phyloP scores from a whole-genome alignment of 2,113 vertebrate species.

The Hippocampus comes region DNA sequence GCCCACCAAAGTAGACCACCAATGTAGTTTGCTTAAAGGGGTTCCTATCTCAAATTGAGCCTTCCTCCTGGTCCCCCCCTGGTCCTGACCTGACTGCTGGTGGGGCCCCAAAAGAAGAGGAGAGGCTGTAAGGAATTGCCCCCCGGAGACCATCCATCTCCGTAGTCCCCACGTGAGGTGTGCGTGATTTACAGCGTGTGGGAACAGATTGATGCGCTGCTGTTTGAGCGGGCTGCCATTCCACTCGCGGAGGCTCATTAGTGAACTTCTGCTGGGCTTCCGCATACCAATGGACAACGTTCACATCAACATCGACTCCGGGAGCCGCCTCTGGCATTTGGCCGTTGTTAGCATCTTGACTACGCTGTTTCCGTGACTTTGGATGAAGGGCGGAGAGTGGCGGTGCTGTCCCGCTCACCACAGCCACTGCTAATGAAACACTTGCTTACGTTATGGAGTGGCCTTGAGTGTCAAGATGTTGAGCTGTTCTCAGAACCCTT shows the following conservation, averaged over 20 bases:
- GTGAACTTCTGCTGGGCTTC: conserved; percentile 55
- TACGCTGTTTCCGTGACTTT: conserved; percentile 47
- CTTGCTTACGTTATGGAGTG: conserved; percentile 52
- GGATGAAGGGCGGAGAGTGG: conserved; percentile 43
- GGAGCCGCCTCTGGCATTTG: conserved; percentile 41
- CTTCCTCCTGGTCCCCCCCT: conserved; percentile 33
- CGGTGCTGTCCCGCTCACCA: conserved; percentile 56
- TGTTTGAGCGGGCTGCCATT: conserved; percentile 50
- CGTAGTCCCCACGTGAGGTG: conserved; percentile 57
- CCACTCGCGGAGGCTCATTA: conserved; percentile 61
- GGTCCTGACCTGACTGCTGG: conserved; percentile 47
- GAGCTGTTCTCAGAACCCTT: conserved; percentile 24
- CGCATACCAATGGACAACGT: conserved; percentile 34
- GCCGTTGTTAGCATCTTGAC: conserved; percentile 39
- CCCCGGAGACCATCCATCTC: conserved; percentile 46
- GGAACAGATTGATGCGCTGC: conserved; percentile 68
- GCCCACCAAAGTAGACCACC: conserved; percentile 78
- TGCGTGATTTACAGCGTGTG: conserved; percentile 76
- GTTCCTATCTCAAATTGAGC: conserved; percentile 58
- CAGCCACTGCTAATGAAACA: conserved; percentile 73
- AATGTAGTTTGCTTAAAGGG: conserved; percentile 59
- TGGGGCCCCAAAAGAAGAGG: conserved; percentile 59
- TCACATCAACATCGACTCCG: conserved; percentile 38
- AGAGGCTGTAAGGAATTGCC: conserved; percentile 44
- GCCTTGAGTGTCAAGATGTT: conserved; percentile 36